phyloP scores from a whole-genome alignment of 2,888 invertebrate species.

The Empis livida region DNA sequence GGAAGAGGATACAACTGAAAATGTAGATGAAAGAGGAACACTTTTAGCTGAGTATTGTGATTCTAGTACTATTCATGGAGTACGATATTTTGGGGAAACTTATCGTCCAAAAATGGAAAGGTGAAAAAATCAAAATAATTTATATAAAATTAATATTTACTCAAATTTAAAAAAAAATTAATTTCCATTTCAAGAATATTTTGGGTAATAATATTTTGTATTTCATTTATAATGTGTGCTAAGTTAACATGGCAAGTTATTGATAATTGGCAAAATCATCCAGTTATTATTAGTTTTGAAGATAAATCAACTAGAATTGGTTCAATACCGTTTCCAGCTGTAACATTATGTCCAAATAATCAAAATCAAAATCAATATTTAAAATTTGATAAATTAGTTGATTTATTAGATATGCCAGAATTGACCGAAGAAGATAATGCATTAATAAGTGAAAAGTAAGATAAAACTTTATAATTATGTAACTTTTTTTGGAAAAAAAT shows the following conservation, averaged over 20 bases:
- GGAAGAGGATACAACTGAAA: background rate
- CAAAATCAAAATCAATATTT: slow-evolving; percentile 6
- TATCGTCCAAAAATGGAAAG: slow-evolving; percentile 38
- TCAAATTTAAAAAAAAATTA: no score
- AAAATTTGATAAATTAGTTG: background rate
- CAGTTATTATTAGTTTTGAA: slow-evolving; percentile 6
- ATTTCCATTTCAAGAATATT: no score
- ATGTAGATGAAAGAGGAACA: background rate
- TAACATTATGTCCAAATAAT: slow-evolving; percentile 10
- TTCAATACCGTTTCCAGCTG: slow-evolving; percentile 7
- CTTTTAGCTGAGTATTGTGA: slow-evolving; percentile 5
- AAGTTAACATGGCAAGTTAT: slow-evolving; percentile 5
- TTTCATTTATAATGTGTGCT: slow-evolving; percentile 5
- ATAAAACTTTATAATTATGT: background rate
- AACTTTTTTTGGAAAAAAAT: background rate
- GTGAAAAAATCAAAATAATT: slow-evolving; percentile 22
- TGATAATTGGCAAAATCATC: slow-evolving; percentile 7
- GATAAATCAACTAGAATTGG: slow-evolving; percentile 4
- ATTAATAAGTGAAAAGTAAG: background rate
- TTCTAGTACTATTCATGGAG: slow-evolving; percentile 40
- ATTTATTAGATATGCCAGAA: background rate
- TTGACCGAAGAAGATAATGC: background rate
- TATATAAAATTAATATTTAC: no score
- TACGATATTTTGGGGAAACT: slow-evolving; percentile 42
- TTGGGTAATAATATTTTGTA: slow-evolving; percentile 8